Evolutionary conservation across 2,113 vertebrate species (phyloP).

Genomic region (Poeciliopsis occidentalis): DNA sequence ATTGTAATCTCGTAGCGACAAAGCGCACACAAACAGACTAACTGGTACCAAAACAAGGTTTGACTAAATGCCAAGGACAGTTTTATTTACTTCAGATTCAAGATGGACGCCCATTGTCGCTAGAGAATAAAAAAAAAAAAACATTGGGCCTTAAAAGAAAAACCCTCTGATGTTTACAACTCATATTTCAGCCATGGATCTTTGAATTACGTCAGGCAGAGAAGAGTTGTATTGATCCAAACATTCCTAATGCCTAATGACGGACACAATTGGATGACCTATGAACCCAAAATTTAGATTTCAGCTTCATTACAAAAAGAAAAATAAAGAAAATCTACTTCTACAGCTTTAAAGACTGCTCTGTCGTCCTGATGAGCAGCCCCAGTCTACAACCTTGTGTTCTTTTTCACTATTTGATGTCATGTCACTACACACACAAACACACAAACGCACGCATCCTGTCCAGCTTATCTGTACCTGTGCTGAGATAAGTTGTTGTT

Average conservation of each 20-base stretch:
- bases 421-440: neutral
- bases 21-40: neutral
- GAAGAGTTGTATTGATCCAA: neutral
- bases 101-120: too few relatives aligned
- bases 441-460: neutral
- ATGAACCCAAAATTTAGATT: neutral
- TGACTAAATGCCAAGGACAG: slow-evolving; percentile 16
- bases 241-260: neutral
- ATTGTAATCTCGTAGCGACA: neutral
- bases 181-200: neutral
- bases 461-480: slow-evolving; percentile 49
- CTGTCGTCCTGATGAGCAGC: neutral
- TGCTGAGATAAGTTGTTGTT: slow-evolving; percentile 33
- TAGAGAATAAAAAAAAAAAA: too few relatives aligned
- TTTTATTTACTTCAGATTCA: too few relatives aligned
- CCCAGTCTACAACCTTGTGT: slow-evolving; percentile 2
- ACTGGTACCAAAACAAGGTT: neutral
- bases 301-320: neutral
- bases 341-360: too few relatives aligned
- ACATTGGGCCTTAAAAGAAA: neutral
- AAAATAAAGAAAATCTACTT: neutral
- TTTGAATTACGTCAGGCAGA: neutral
- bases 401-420: slow-evolving; percentile 30
- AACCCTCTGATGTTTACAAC: neutral
- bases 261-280: neutral